Evolutionary conservation across 2,797 vertebrate genomes (phyloP), one percentile per base, ranked within the genome.

Genomic region (Mus caroli): DNA sequence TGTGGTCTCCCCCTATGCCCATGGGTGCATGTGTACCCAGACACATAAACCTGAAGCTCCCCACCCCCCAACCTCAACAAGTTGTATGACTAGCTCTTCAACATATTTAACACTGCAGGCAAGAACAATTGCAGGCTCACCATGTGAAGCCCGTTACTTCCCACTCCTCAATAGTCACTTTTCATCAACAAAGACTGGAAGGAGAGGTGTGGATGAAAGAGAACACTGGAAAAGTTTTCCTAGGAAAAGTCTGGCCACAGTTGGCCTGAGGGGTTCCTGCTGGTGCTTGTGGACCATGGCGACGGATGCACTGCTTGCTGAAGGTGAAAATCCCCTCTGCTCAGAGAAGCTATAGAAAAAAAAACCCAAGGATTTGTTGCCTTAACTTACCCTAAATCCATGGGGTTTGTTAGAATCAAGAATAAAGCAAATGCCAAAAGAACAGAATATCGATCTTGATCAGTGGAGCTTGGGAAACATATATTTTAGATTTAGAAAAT

Each of bases 401-500:
- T 7, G 86, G 28, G 80, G 54, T 90, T 92, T 67, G 28, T 85
- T 37, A 77, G n/a, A 84, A 88, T 93, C 40, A 84, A 91, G 26
- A 84, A 19, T 71, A 54, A 10, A 62, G 54, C 6, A 91, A 91
- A 88, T 40, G 28, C n/a, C 88, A 75, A 78, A 17, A 14, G 15
- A 84, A 82, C 56, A 52, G 34, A 62, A 82, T n/a, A 90, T 6
- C 86, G 77, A 67, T 31, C 80, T 50, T 46, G 40, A 77, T n/a
- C 40, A 31, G n/a, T 1, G 19, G 94, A 97, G 34, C 46, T 64
- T 90, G 34, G 54, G 37, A 88, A 83, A 76, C 10, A 76, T 1
- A 69, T 88, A 56, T 69, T 86, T 90, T 56, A 20, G 71, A 83
- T 58, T 40, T 31, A 26, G 95, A 95, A 90, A 91, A 71, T 71